Evolutionary conservation across 2,113 vertebrate species (phyloP).

Genomic region (Vidua macroura): DNA sequence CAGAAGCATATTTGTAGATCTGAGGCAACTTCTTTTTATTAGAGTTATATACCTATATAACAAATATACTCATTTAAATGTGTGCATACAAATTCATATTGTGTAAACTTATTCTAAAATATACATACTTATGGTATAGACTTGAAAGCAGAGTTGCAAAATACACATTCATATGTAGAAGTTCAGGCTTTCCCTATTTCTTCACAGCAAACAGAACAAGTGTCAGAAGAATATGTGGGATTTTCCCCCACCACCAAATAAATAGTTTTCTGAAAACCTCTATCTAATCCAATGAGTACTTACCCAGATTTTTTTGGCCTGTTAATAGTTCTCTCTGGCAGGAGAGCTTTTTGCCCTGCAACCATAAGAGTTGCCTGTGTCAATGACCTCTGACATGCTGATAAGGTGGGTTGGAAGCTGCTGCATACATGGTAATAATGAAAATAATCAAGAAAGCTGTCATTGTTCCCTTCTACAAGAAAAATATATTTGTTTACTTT

Average conservation of each 20-base stretch:
- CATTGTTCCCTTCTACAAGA: not conserved
- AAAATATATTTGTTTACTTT: not conserved
- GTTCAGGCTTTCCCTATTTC: not conserved
- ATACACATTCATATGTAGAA: not conserved
- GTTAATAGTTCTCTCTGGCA: not conserved
- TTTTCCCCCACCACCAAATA: rapidly evolving
- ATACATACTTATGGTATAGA: not conserved
- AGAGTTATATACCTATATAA: not conserved
- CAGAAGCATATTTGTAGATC: not conserved
- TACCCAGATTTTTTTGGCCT: not conserved
- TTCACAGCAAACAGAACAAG: not conserved
- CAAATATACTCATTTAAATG: not conserved
- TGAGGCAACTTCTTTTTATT: not conserved
- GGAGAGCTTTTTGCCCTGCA: not conserved
- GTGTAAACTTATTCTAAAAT: not conserved
- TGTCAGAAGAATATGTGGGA: not conserved
- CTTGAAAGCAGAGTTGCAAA: not conserved
- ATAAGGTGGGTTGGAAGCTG: not conserved
- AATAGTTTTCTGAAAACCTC: not conserved
- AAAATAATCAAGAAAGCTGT: not conserved
- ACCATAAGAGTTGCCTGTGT: not conserved
- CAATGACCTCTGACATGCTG: not conserved
- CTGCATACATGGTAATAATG: not conserved
- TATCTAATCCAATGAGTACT: not conserved
- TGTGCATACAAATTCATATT: not conserved